These are phyloP conservation scores for Zalophus californianus DNA, from an alignment of 2,797 vertebrate genomes.

Conservation along the genomic window DNA sequence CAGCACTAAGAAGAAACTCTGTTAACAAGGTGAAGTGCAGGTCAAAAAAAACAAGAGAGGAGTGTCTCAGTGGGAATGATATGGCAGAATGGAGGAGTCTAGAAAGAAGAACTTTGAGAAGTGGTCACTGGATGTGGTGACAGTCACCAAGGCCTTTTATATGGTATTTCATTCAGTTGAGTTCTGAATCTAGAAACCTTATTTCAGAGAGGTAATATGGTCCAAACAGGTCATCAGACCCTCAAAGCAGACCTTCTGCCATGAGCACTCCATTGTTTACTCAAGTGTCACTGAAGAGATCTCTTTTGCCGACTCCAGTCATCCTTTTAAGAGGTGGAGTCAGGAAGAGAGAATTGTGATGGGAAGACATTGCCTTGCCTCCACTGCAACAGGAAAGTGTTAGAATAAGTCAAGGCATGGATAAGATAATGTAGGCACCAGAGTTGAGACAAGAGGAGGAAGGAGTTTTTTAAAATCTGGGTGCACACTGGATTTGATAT, in stretches of 20 bases:
- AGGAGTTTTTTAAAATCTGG: background rate
- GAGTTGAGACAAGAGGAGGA: background rate
- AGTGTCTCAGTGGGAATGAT: background rate
- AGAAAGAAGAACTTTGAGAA: background rate
- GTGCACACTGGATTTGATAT: background rate
- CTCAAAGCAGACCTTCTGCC: background rate
- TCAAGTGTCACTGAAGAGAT: background rate
- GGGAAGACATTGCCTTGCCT: background rate
- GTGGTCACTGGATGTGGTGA: background rate
- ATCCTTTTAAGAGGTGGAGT: background rate
- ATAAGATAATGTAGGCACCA: background rate
- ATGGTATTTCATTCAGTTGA: background rate
- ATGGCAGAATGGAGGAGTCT: background rate
- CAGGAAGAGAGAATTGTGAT: background rate
- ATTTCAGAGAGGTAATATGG: background rate
- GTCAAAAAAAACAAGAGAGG: background rate
- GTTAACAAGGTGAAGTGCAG: background rate
- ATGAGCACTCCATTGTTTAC: background rate
- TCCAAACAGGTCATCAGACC: background rate
- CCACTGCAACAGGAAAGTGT: background rate
- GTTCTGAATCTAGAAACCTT: background rate
- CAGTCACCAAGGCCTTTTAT: background rate
- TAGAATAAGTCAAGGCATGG: background rate
- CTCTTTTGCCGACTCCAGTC: background rate
- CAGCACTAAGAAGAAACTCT: background rate